Conservation (phyloP, 1,140 invertebrate species). For the Drosophila tristis region DNA sequence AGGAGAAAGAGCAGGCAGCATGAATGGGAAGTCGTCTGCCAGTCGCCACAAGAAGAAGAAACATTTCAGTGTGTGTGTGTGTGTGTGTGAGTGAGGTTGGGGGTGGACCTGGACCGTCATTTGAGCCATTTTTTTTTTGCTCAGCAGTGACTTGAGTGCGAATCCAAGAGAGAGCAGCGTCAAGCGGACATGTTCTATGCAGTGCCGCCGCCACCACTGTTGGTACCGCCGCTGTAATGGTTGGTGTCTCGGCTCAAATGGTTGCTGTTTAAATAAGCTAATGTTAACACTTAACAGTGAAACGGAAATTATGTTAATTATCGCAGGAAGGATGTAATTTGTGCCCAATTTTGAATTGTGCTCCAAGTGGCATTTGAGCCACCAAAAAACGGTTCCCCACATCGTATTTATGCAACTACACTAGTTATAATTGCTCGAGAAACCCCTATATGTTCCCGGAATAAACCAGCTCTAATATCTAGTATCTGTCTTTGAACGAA, state of each 20-base stretch:
- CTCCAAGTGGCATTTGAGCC: too few species aligned
- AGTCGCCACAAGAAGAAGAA: slow-evolving; percentile 62
- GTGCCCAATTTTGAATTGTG: not conserved
- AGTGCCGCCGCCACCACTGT: slow-evolving; percentile 38
- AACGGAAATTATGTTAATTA: slow-evolving; percentile 17
- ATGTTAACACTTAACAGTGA: slow-evolving; percentile 48
- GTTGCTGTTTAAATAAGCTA: slow-evolving; percentile 65
- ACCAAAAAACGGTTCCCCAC: too few species aligned
- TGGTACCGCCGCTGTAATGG: slow-evolving; percentile 37
- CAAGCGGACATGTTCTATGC: too few species aligned
- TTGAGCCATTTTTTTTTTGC: slow-evolving; percentile 54
- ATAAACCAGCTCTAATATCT: too few species aligned
- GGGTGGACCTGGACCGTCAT: slow-evolving; percentile 34
- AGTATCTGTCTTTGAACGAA: too few species aligned
- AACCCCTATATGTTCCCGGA: too few species aligned
- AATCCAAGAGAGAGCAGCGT: slow-evolving; percentile 13
- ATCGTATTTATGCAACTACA: too few species aligned
- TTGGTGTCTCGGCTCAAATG: slow-evolving; percentile 59
- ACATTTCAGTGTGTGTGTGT: not conserved
- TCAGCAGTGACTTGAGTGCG: slow-evolving; percentile 38
- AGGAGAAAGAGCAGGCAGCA: slow-evolving; percentile 51
- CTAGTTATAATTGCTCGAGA: too few species aligned
- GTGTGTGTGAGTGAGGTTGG: slow-evolving; percentile 15
- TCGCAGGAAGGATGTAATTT: not conserved
- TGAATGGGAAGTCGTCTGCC: slow-evolving; percentile 79